A percentile compares a stretch with the other conserved stretches of the same genome.
Evolutionary conservation across 1,140 invertebrate species (phyloP).

Genomic region (Orussus abietinus): DNA sequence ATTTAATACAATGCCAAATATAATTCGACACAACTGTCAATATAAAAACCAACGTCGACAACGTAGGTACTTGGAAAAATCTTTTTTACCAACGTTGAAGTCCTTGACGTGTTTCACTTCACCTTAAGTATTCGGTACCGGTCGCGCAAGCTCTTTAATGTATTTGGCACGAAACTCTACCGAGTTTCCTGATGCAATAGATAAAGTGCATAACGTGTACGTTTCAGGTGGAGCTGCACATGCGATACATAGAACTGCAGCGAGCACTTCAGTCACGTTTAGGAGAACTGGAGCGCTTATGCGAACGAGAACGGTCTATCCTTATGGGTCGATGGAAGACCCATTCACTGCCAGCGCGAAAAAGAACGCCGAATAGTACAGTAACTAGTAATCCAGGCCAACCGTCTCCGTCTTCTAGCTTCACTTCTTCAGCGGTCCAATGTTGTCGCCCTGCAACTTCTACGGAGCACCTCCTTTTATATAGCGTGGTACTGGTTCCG

Average conservation of each 20-base stretch:
- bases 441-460: constrained; percentile 48
- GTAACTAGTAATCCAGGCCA: constrained; percentile 33
- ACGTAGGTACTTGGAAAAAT: too few species aligned
- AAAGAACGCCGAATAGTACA: constrained; percentile 56
- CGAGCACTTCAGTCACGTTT: constrained; percentile 81
- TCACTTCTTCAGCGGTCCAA: constrained; percentile 39
- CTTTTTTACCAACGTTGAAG: too few species aligned
- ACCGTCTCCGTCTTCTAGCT: constrained; percentile 54
- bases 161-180: too few species aligned
- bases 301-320: constrained; percentile 77
- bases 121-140: too few species aligned
- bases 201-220: neutral
- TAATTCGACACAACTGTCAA: too few species aligned
- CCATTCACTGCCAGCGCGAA: constrained; percentile 77
- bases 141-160: too few species aligned
- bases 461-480: constrained; percentile 47
- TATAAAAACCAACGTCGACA: too few species aligned
- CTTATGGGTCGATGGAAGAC: constrained; percentile 83
- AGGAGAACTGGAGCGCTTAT: constrained; percentile 78
- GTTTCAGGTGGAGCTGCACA: constrained; percentile 75
- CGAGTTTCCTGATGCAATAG: too few species aligned
- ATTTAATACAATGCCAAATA: too few species aligned
- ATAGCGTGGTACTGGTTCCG: constrained; percentile 37
- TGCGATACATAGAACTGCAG: constrained; percentile 86
- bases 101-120: too few species aligned